These are phyloP conservation scores for Margaritifera margaritifera DNA, from an alignment of 2,888 invertebrate genomes.

Conservation along the genomic window DNA sequence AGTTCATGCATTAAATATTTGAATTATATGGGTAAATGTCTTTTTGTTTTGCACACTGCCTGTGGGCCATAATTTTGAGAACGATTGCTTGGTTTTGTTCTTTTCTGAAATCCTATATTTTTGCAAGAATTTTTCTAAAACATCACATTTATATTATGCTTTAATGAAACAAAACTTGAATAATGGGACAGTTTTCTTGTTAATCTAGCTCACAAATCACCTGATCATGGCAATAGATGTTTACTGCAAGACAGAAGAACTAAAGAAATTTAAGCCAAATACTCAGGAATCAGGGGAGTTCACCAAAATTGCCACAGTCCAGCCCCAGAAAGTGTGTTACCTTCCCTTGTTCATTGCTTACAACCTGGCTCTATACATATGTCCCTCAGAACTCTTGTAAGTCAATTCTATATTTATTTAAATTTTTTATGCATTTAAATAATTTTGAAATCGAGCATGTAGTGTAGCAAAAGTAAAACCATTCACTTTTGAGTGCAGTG, in stretches of 20 bases:
- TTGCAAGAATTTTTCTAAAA: too few species aligned
- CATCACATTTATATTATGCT: too few species aligned
- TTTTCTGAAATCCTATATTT: too few species aligned
- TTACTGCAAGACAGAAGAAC: constrained; percentile 82
- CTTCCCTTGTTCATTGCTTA: constrained; percentile 87
- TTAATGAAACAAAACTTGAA: not conserved
- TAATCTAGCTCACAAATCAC: constrained; percentile 77
- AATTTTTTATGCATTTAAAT: too few species aligned
- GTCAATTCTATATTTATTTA: constrained; percentile 8
- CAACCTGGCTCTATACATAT: constrained; percentile 84
- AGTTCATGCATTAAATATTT: too few species aligned
- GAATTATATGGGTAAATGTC: too few species aligned
- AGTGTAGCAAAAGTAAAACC: too few species aligned
- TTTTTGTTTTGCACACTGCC: too few species aligned
- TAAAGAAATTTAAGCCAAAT: constrained; percentile 74
- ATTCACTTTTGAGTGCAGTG: too few species aligned
- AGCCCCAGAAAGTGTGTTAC: constrained; percentile 83
- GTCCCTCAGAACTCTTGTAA: constrained; percentile 83
- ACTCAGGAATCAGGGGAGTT: constrained; percentile 78
- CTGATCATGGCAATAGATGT: constrained; percentile 84
- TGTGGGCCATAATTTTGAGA: too few species aligned
- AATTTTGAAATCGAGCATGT: too few species aligned
- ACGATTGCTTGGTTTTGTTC: too few species aligned
- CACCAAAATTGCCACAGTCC: constrained; percentile 82
- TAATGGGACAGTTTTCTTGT: not conserved